Evolutionary conservation across 1,140 invertebrate genomes (phyloP).

Genomic region (Sweltsa coloradensis): DNA sequence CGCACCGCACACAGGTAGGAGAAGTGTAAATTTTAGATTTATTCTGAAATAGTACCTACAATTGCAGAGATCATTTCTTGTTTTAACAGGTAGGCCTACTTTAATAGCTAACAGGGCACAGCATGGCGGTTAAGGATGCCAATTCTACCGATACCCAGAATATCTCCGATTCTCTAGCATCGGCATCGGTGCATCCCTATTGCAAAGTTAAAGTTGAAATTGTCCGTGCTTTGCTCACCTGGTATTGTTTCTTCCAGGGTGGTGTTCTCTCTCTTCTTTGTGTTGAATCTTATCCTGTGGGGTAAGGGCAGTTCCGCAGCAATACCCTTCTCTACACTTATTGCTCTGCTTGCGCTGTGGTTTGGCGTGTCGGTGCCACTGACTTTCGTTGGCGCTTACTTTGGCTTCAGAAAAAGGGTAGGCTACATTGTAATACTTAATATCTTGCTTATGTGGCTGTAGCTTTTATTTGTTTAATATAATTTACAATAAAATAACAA

Average conservation of each 20-base stretch:
- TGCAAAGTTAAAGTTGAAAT: no score
- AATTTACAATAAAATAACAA: background rate
- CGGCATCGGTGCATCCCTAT: no score
- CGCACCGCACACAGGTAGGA: no score
- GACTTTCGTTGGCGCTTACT: constrained; percentile 95
- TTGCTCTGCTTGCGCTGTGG: constrained; percentile 93
- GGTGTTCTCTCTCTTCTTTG: constrained; percentile 90
- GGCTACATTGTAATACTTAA: constrained; percentile 32
- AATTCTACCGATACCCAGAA: no score
- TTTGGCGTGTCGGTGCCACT: constrained; percentile 96
- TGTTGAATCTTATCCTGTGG: constrained; percentile 95
- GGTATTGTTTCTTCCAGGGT: constrained; percentile 46
- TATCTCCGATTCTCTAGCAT: no score
- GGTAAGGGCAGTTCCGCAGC: constrained; percentile 88
- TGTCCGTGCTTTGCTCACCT: no score
- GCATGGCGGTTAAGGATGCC: no score
- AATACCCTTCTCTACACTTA: constrained; percentile 93
- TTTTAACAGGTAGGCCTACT: no score
- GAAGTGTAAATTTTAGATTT: no score
- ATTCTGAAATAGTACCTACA: no score
- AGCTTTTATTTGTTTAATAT: background rate
- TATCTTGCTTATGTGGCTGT: background rate
- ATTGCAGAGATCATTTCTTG: no score
- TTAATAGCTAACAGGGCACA: no score
- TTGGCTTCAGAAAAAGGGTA: constrained; percentile 94